Evolutionary conservation across 2,113 vertebrate genomes (phyloP), one percentile per base, ranked within the genome.

Genomic region (Poeciliopsis occidentalis): DNA sequence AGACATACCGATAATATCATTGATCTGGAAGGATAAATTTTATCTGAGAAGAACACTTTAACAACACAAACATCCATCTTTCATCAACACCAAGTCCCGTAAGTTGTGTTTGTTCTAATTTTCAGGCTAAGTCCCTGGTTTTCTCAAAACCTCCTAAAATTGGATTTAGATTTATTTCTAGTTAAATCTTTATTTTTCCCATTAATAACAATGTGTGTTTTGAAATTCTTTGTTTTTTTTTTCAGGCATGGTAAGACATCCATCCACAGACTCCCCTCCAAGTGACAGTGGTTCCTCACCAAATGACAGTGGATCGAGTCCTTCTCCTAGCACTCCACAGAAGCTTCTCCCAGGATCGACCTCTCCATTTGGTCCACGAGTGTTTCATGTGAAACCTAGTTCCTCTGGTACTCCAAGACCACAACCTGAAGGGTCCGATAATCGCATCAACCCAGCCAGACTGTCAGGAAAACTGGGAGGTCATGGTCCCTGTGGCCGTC

Each of bases 371-470:
- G 90, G 92, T 64, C 89, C 94, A 64, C 86, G 95, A 12, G 34
- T 93, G 77, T 82, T 86, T 85, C 85, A 89, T 83, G 83, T 80
- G 12, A 91, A 73, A 67, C 91, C 88, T 5, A 87, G 84, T 41
- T 82, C 90, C 19, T 87, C 92, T 30, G 82, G 84, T 30, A 75
- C 82, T 3, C 84, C 93, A 79, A 93, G 97, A 71, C 97, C 96
- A 27, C 97, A 96, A 24, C 97, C 97, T 0, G 97, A 98, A 87
- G 97, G 97, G 22, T 91, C 93, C 0, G 93, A 95, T 27, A 76
- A 85, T 78, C 93, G 92, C 41, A 90, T 83, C 39, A 95, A 85
- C 91, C 85, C 2, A 0, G 74, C 83, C 73, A 89, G 92, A 67
- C 79, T 90, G 69, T 91, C 89, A 2, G 94, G 90, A 64, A 93